Evolutionary conservation across 2,113 vertebrate genomes (phyloP).

Genomic region (Ceuthmochares aereus): DNA sequence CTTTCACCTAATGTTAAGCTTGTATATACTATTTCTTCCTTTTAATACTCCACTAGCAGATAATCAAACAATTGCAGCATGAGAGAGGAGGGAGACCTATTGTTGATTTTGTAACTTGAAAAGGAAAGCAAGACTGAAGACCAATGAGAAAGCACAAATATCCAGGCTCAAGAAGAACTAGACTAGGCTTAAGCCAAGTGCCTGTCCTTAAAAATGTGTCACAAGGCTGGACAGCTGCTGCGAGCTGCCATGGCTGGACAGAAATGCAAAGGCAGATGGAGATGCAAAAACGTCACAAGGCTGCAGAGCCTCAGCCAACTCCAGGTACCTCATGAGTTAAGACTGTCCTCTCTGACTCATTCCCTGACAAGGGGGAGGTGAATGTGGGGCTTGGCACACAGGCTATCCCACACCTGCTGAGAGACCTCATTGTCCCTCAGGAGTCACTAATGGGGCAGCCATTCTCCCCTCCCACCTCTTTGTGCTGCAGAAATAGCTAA

Average conservation of each 20-base stretch:
- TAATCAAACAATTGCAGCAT: neutral
- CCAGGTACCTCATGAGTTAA: neutral
- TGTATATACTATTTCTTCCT: neutral
- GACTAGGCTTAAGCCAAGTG: neutral
- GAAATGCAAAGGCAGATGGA: neutral
- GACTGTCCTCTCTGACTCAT: fast-evolving
- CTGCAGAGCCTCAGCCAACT: neutral
- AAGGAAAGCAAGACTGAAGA: neutral
- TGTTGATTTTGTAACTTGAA: neutral
- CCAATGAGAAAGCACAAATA: neutral
- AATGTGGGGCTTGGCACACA: neutral
- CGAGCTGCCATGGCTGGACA: fast-evolving
- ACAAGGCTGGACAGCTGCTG: fast-evolving
- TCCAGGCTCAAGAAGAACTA: neutral
- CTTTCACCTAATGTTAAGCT: neutral
- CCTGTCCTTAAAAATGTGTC: neutral
- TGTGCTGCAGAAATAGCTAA: fast-evolving
- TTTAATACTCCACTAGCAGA: neutral
- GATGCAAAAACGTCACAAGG: fast-evolving
- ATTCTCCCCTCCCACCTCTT: neutral
- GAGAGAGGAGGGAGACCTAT: neutral
- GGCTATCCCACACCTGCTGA: fast-evolving
- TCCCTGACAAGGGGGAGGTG: neutral
- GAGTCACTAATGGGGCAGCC: neutral
- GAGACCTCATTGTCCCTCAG: neutral